These are phyloP conservation scores for Arothron firmamentum DNA, from an alignment of 2,113 vertebrate genomes.

Conservation along the genomic window DNA sequence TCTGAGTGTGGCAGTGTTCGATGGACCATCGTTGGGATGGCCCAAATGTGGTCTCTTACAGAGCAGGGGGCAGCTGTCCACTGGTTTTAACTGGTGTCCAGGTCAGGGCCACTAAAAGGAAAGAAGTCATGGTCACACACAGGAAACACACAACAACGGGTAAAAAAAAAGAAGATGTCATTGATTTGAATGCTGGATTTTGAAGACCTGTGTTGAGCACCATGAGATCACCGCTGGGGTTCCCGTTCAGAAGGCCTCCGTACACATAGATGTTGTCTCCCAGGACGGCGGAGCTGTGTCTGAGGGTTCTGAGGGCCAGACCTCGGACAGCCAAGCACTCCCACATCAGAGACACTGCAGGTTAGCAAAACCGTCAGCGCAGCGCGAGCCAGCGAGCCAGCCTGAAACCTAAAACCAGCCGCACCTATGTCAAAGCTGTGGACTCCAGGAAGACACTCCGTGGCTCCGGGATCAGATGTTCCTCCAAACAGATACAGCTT, in stretches of 20 bases:
- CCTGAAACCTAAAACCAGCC: background rate
- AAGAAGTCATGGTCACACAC: background rate
- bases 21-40: too few species aligned
- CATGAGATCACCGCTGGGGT: constrained; percentile 58
- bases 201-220: constrained; percentile 73
- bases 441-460: constrained; percentile 67
- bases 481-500: constrained; percentile 75
- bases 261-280: constrained; percentile 71
- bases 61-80: constrained; percentile 59
- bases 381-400: background rate
- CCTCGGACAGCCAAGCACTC: constrained; percentile 53
- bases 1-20: background rate
- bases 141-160: background rate
- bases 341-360: constrained; percentile 68
- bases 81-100: constrained; percentile 74
- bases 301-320: constrained; percentile 51
- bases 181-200: background rate
- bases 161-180: background rate
- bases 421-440: constrained; percentile 72
- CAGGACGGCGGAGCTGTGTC: constrained; percentile 58
- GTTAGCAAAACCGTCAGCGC: background rate
- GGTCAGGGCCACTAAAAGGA: constrained; percentile 66
- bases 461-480: constrained; percentile 47
- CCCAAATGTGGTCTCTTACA: constrained; percentile 47
- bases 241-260: constrained; percentile 50